Conservation (phyloP, 2,797 vertebrate genomes). For the Natrix natrix region DNA sequence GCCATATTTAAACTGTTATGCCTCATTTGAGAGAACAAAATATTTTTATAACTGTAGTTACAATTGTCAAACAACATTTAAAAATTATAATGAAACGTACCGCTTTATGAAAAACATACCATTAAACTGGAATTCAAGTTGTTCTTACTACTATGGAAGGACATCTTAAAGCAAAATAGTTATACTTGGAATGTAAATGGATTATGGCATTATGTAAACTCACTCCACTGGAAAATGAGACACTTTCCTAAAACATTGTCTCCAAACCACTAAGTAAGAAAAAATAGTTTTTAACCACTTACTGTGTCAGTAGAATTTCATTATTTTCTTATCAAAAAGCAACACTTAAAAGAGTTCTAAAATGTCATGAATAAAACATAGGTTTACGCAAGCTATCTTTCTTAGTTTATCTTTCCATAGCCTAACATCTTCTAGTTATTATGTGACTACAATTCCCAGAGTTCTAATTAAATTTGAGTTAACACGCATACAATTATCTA, state of each 20-base stretch:
- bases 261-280: neutral
- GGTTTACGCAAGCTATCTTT: neutral
- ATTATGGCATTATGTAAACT: slow-evolving; percentile 8
- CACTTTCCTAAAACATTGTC: neutral
- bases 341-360: neutral
- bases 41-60: slow-evolving; percentile 18
- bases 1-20: slow-evolving; percentile 11
- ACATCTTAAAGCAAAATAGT: slow-evolving; percentile 14
- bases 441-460: neutral
- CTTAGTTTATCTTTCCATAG: neutral
- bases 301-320: neutral
- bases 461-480: neutral
- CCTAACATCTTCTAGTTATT: neutral
- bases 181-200: neutral
- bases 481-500: neutral
- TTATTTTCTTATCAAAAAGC: neutral
- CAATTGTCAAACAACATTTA: neutral
- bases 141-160: neutral
- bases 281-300: neutral
- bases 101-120: neutral
- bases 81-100: slow-evolving; percentile 13
- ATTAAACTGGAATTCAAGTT: slow-evolving; percentile 7
- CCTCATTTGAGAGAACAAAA: slow-evolving; percentile 12
- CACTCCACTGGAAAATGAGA: slow-evolving; percentile 11
- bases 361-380: neutral